Evolutionary conservation across 2,888 invertebrate species (phyloP), one percentile per base, ranked within the genome.

Genomic region (Sinotaia quadrata): DNA sequence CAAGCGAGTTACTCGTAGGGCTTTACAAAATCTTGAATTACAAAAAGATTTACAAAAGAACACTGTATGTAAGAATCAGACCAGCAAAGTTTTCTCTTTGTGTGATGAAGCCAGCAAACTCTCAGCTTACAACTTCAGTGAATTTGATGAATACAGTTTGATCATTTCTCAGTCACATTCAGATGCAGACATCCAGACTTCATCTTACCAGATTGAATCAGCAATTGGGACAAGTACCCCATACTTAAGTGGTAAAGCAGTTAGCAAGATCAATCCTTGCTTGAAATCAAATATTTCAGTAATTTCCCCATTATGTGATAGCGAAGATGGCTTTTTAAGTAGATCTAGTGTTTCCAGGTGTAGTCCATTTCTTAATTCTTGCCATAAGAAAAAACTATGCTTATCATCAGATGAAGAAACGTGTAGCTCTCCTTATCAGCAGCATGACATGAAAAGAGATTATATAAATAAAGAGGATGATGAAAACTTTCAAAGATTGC

Each of bases 101-200:
- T n/a, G n/a, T n/a, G n/a, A n/a, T n/a, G n/a, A n/a, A n/a, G n/a
- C n/a, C n/a, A n/a, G n/a, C n/a, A n/a, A n/a, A n/a, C n/a, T n/a
- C n/a, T n/a, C n/a, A n/a, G n/a, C 41, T 18, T 31, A 73, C 15
- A 81, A 83, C 67, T 84, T 83, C 65, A 84, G 83, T 72, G 82
- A 84, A 58, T 80, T 84, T 78, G 84, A 84, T 57, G 79, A 81
- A 34, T 82, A 84, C 68, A 82, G 82, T 71, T 65, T 84, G 21
- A 69, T 80, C 10, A 77, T 84, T 49, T 54, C 54, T 8, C 77
- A 78, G 31, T 79, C 77, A 24, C 71, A 5, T 58, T 21, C 37
- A 36, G 18, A 34, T 7, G n/a, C 34, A 44, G 36, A 51, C 12
- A 15, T 7, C 12, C 24, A 12, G 5, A 56, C n/a, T 5, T 24